These are phyloP conservation scores for Arctia plantaginis DNA, from an alignment of 2,888 invertebrate species.

Conservation along the genomic window DNA sequence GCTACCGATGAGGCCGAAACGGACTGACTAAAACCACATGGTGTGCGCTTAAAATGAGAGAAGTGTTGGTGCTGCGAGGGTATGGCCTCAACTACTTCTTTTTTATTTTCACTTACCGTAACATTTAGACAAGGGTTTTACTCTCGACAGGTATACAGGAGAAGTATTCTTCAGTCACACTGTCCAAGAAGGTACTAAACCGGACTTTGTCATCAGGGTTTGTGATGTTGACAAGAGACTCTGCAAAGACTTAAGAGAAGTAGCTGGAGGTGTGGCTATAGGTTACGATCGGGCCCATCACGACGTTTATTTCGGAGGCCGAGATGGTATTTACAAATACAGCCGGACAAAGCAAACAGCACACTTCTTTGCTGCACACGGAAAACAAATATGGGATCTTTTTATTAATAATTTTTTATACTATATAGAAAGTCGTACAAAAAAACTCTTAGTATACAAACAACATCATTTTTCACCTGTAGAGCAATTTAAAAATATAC, in stretches of 20 bases:
- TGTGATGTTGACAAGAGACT: constrained; percentile 4
- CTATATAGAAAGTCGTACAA: background rate
- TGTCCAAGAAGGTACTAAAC: background rate
- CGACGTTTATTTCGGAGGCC: constrained; percentile 7
- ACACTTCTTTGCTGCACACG: background rate
- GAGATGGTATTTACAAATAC: constrained; percentile 12
- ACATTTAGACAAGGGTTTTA: background rate
- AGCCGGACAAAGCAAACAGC: background rate
- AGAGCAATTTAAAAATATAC: background rate
- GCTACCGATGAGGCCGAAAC: too few species aligned
- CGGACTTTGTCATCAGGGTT: background rate
- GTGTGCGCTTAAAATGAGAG: too few species aligned
- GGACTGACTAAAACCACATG: too few species aligned
- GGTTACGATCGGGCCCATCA: background rate
- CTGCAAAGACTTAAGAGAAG: constrained; percentile 8
- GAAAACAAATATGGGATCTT: background rate
- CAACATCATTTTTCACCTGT: background rate
- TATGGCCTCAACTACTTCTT: too few species aligned
- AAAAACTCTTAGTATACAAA: background rate
- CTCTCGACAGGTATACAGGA: constrained; percentile 2
- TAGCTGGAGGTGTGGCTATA: background rate
- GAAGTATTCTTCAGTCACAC: constrained; percentile 12
- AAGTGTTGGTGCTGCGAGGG: too few species aligned
- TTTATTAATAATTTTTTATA: background rate
- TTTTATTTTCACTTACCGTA: background rate